Percentiles rank a stretch among this genome's conserved stretches.
These are phyloP conservation scores for Cryptotermes secundus DNA, from an alignment of 1,140 invertebrate genomes.

Conservation along the genomic window DNA sequence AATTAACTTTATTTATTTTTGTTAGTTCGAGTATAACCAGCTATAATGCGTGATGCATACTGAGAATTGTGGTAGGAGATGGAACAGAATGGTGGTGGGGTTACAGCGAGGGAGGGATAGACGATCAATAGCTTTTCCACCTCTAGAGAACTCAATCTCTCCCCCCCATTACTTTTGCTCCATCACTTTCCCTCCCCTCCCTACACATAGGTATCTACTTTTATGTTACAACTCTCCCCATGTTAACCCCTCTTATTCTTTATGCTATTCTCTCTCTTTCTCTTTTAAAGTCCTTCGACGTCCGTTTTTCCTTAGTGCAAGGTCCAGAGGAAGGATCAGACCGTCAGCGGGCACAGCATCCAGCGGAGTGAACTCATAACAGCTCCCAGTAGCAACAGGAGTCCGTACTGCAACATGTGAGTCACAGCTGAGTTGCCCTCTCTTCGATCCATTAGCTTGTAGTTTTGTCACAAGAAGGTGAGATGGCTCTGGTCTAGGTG, in stretches of 20 bases:
- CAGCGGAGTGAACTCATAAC: neutral
- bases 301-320: neutral
- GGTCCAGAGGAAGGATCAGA: constrained; percentile 5
- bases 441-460: too few species aligned
- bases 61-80: neutral
- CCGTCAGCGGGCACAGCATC: neutral
- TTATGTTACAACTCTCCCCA: neutral
- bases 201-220: neutral
- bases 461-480: too few species aligned
- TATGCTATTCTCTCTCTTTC: neutral
- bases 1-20: too few species aligned
- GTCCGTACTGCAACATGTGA: neutral
- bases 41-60: neutral
- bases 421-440: neutral
- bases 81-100: neutral
- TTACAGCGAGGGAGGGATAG: neutral
- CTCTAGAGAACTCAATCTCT: neutral
- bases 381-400: neutral
- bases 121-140: constrained; percentile 13
- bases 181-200: neutral
- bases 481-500: too few species aligned
- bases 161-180: neutral
- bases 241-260: neutral
- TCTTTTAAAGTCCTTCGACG: neutral
- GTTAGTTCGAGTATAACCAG: neutral